A percentile compares a stretch with the other conserved stretches of the same genome.
Conservation (phyloP, 2,113 vertebrate genomes). For the Paedocypris sp. region DNA sequence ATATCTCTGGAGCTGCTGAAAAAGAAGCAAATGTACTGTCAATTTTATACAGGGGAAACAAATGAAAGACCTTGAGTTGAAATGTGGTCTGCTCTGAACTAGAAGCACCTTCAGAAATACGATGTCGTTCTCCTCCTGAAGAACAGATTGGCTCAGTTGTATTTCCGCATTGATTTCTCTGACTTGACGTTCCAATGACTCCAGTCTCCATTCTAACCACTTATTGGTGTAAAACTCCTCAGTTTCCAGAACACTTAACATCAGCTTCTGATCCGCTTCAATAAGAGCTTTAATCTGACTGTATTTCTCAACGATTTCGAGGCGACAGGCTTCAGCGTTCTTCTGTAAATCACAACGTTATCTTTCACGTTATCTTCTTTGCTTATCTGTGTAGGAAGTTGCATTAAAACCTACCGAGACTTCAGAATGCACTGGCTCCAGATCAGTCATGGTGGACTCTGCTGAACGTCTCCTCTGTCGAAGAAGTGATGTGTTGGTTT, state of each 20-base stretch:
- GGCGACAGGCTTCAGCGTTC: constrained; percentile 46
- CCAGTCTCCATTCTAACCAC: constrained; percentile 49
- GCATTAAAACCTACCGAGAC: constrained; percentile 44
- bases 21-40: neutral
- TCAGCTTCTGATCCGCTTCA: constrained; percentile 56
- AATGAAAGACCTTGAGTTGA: neutral
- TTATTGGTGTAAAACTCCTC: constrained; percentile 50
- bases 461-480: constrained; percentile 48
- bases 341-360: constrained; percentile 35
- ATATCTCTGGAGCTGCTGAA: constrained; percentile 47
- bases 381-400: neutral
- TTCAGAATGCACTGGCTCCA: constrained; percentile 50
- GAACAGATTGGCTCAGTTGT: constrained; percentile 46
- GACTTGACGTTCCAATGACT: constrained; percentile 43
- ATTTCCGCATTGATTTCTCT: constrained; percentile 46
- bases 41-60: too few relatives aligned
- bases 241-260: constrained; percentile 58
- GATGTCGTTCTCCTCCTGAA: constrained; percentile 47
- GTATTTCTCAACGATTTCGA: constrained; percentile 55
- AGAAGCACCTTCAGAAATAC: constrained; percentile 48
- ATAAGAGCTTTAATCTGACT: constrained; percentile 49
- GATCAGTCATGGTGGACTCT: constrained; percentile 47
- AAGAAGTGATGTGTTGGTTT: constrained; percentile 43
- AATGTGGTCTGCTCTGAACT: neutral
- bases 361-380: too few relatives aligned